These are phyloP conservation scores for Scylla paramamosain DNA, from an alignment of 1,140 invertebrate genomes.

Conservation along the genomic window DNA sequence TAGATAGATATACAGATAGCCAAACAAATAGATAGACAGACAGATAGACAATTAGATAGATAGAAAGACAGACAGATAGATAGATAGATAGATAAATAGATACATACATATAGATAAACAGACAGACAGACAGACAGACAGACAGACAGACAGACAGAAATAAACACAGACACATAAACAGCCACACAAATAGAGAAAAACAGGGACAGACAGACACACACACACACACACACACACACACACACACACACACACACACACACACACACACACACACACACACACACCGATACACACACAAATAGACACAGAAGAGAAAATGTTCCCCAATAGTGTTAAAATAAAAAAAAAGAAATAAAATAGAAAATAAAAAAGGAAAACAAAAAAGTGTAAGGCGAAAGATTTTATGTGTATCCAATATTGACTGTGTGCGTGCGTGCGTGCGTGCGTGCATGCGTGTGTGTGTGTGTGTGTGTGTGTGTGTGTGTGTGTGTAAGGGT, in stretches of 20 bases:
- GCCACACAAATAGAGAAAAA: too few relatives aligned
- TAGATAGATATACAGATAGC: background rate
- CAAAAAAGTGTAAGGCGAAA: background rate
- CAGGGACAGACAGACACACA: background rate
- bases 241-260: background rate
- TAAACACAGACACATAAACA: too few relatives aligned
- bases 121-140: background rate
- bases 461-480: constrained; percentile 12
- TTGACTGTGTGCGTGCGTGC: background rate
- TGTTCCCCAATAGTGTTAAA: background rate
- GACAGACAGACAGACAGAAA: background rate
- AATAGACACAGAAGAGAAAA: background rate
- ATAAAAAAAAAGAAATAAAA: background rate
- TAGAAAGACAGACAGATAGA: background rate
- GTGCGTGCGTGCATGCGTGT: constrained; percentile 4
- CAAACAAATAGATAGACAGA: background rate
- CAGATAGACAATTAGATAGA: background rate
- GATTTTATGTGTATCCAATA: background rate
- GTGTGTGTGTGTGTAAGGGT: background rate
- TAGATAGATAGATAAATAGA: too few relatives aligned
- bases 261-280: background rate
- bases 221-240: background rate
- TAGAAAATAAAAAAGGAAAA: too few relatives aligned
- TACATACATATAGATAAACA: too few relatives aligned
- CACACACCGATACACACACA: background rate